Evolutionary conservation across 2,113 vertebrate genomes (phyloP), one percentile per base, ranked within the genome.

Genomic region (Spea bombifrons): DNA sequence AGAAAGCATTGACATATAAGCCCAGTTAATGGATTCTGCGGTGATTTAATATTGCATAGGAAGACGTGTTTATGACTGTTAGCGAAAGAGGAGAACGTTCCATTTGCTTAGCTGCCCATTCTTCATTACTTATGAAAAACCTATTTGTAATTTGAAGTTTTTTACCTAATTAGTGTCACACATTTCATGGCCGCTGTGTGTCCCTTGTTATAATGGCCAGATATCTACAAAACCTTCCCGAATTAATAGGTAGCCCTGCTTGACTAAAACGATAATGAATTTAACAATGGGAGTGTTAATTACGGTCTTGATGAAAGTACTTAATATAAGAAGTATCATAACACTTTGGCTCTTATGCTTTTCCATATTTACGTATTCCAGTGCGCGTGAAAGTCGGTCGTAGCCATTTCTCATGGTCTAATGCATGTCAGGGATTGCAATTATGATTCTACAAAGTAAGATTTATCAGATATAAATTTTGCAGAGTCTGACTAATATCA

Each of bases 151-250:
- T 86, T 84, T 83, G 61, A 85, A 84, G 82, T 81, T 88, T 85
- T 30, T 86, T 83, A 83, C 81, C 88, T 90, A 90, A 92, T 92
- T 91, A 90, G 83, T 76, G 69, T 82, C 85, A 85, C 81, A 83
- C 67, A 84, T 85, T 86, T 87, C 82, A 81, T 80, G 83, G 30
- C 75, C 83, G 84, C 72, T 80, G 84, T 78, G 76, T 88, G 85
- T 87, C 87, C 88, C 5, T 43, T 73, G 67, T 59, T 84, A 72
- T 7, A 87, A 85, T 81, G 84, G 80, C 69, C 80, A 0, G 12
- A 48, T 84, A 75, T 71, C 86, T 80, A 3, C 16, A 76, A 30
- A 0, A 2, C 69, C 82, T 55, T 77, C 59, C 68, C 78, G 74
- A 30, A 48, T 15, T 88, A 82, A 90, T 70, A 89, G 84, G 79